Evolutionary conservation across 2,113 vertebrate genomes (phyloP).

Genomic region (Phalacrocorax carbo): DNA sequence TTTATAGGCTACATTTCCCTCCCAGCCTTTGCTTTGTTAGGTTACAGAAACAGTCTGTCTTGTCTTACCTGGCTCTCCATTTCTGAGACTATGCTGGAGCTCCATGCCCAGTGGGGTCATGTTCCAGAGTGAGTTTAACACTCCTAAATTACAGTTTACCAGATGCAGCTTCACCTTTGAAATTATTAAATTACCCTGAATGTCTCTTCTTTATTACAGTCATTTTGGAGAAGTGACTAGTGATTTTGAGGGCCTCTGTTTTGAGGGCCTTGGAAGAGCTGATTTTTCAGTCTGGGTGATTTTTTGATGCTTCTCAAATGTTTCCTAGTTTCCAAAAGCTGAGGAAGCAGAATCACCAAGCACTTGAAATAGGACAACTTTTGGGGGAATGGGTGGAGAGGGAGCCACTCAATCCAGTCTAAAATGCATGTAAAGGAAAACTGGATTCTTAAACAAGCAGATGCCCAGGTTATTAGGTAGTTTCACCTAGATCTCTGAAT

Average conservation of each 20-base stretch:
- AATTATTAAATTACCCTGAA: neutral
- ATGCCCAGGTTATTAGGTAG: neutral
- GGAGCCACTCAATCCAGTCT: neutral
- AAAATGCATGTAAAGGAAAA: neutral
- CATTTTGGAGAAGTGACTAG: neutral
- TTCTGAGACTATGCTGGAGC: neutral
- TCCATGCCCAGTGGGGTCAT: neutral
- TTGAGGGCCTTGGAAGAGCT: neutral
- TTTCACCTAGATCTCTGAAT: neutral
- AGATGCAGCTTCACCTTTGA: neutral
- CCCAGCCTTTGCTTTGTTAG: neutral
- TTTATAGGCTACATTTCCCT: neutral
- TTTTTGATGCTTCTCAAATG: neutral
- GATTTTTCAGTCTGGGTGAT: neutral
- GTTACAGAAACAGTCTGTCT: neutral
- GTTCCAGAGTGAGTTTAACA: neutral
- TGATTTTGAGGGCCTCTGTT: neutral
- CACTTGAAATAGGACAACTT: neutral
- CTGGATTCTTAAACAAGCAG: neutral
- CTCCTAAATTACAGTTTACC: neutral
- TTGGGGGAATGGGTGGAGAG: fast-evolving
- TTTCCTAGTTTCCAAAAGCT: neutral
- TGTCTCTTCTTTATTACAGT: neutral
- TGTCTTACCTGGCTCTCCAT: neutral
- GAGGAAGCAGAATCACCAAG: neutral